Evolutionary conservation across 2,113 vertebrate species (phyloP), one percentile per base, ranked within the genome.

Genomic region (Tretioscincus oriximinensis): DNA sequence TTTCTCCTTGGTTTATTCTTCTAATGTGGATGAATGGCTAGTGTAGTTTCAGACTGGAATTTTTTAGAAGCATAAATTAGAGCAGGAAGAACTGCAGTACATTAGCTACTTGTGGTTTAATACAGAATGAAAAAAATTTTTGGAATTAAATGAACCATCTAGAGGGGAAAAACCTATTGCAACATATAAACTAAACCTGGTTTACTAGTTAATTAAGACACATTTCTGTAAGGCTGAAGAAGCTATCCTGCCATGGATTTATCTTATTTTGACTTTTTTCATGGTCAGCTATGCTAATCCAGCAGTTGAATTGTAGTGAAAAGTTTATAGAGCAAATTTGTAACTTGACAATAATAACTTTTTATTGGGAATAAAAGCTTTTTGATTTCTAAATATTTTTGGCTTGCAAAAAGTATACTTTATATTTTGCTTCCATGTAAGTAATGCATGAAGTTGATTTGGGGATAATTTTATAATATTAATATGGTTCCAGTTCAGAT

Each of bases 31-130:
- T 63, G 14, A 45, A 29, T 88, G 67, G 82, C 73, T 71, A 29
- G 9, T 83, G 54, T 76, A 67, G 54, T 85, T 76, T 11, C 31
- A 83, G 21, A 61, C 79, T 54, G 58, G 51, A 63, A 45, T 77
- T 70, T 71, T 87, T 85, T 72, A 61, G 21, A 31, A 64, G 68
- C 68, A 10, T 45, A 82, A 64, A 64, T 80, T 47, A 81, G 76
- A 75, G 24, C 77, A 87, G 65, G 45, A 74, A 29, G 31, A 76
- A 64, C 58, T 0, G 61, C 2, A 61, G 77, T 76, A 63, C 29
- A 29, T 76, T 70, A 82, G 69, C 80, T 70, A 35, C 31, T 63
- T 76, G 70, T 29, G 51, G n/a, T 22, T 81, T 81, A 73, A 65
- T 73, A 22, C 24, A 54, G 61, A 73, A 35, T 81, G 45, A 51